Conservation (phyloP, 2,797 vertebrate genomes). For the Amblyopsis hoosieri region DNA sequence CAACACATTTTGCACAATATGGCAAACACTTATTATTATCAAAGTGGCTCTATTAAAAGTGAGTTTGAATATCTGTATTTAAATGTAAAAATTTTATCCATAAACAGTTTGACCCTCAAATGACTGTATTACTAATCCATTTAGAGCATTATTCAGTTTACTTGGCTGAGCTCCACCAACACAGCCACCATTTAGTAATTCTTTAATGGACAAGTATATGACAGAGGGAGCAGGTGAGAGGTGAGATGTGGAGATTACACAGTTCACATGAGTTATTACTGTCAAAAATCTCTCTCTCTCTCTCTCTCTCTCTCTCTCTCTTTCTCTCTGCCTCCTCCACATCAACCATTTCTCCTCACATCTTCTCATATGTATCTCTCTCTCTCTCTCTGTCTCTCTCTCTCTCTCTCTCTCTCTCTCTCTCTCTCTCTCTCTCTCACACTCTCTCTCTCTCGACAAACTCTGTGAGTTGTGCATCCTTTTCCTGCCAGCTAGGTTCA, state of each 20-base stretch:
- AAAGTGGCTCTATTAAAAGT: too few relatives aligned
- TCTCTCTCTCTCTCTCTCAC: background rate
- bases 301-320: background rate
- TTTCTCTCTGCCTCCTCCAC: background rate
- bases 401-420: background rate
- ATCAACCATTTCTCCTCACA: background rate
- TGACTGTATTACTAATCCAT: too few relatives aligned
- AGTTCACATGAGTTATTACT: constrained; percentile 8
- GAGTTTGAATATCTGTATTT: too few relatives aligned
- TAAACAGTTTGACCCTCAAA: too few relatives aligned
- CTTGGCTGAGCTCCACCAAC: too few relatives aligned
- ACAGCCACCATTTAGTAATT: background rate
- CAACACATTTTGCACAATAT: too few relatives aligned
- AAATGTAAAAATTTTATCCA: too few relatives aligned
- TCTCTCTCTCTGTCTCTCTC: background rate
- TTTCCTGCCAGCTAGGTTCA: constrained; percentile 54
- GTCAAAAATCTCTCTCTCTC: constrained; percentile 2
- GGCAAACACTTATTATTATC: too few relatives aligned
- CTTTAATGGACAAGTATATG: background rate
- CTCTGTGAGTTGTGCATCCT: constrained; percentile 37
- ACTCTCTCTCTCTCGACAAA: constrained; percentile 12
- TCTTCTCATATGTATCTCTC: constrained; percentile 5
- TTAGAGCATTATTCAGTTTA: too few relatives aligned
- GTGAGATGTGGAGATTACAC: background rate
- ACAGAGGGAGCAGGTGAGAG: background rate